Base-by-base conservation (phyloP, 1,140 invertebrate genomes). In the Nasonia vitripennis region DNA sequence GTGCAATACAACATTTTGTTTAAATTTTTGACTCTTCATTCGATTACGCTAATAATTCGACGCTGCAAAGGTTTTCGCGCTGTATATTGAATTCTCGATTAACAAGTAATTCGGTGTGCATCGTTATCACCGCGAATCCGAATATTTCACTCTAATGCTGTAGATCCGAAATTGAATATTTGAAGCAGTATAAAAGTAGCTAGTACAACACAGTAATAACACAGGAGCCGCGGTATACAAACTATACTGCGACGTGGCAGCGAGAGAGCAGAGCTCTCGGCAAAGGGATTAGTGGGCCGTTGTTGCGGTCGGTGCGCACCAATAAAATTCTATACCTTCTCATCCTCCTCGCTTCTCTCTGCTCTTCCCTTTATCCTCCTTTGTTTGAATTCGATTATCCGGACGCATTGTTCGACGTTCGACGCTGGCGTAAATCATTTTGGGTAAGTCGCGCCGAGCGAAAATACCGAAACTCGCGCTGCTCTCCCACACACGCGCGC, bases 371-470 rank as follows among this genome's bases (percentile, higher is more conserved):
- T 81, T 88, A 81, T 81, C 79, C 79, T 78, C 81, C 84, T 85
- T 85, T 85, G 78, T 85, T 85, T 81, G 84, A 85, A 85, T 85
- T 85, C 84, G 84, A 85, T 81, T 85, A 85, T 81, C 79, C 74
- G 78, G 41, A 78, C 79, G 84, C 84, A 85, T 85, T 85, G 84
- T 85, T 85, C 84, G 45, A 85, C 84, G 79, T 85, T 62, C 55
- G 55, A 62, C 84, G 70, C 84, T 77, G 79, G 73, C 79, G 84
- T 85, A 85, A 85, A 85, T 85, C 84, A 85, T 85, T 85, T 85
- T 85, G 84, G 84, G 78, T 85, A 79, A 81, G 79, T 51, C 51
- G 14, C 55, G 78, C 41, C 20, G 27, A 51, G 62, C 78, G 83
- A 85, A 85, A 85, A 85, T 85, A 85, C 84, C 84, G 62, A 85